Evolutionary conservation across 2,797 vertebrate species (phyloP), one percentile per base, ranked within the genome.

Genomic region (Myotis daubentonii): DNA sequence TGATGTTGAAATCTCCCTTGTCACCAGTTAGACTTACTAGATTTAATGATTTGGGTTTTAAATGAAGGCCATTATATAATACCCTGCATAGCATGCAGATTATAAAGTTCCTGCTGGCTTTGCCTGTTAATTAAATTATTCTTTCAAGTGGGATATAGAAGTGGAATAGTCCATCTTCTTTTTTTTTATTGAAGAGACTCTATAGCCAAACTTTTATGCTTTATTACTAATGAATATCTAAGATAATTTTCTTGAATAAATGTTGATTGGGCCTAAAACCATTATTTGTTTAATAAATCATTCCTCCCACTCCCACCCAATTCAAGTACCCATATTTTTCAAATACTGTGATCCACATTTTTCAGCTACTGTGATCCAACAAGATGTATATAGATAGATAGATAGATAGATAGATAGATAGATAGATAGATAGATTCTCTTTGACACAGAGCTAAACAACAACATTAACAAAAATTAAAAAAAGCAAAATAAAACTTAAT

Each of bases 91-190:
- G 97, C 96, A 94, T 96, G 86, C 94, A 98, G 97, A 97, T 97
- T 98, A 98, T 98, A 96, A 98, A 98, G 98, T 97, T 98, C 96
- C 95, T 98, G 96, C 97, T 47, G 81, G 97, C 97, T 97, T 98
- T 98, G 97, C 97, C 96, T 98, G 98, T 98, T 98, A 98, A 98
- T 98, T 97, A 98, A 98, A 97, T 97, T 97, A 98, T 97, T 98
- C 95, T 98, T 98, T 97, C 97, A 97, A 97, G 97, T 98, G 97
- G 97, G 98, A 98, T 90, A 91, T 0, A 4, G 74, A 92, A 97
- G 74, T 94, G 96, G 95, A 97, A 98, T 97, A 95, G n/a, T 94
- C 97, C 97, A 91, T 97, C 97, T 98, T 98, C 89, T 94, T 96
- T 97, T 36, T 97, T 95, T 86, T 97, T 93, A 97, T 68, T 94